Percentiles rank a stretch among this genome's conserved stretches.
Conservation (phyloP, 2,113 vertebrate genomes). For the Bungarus multicinctus region DNA sequence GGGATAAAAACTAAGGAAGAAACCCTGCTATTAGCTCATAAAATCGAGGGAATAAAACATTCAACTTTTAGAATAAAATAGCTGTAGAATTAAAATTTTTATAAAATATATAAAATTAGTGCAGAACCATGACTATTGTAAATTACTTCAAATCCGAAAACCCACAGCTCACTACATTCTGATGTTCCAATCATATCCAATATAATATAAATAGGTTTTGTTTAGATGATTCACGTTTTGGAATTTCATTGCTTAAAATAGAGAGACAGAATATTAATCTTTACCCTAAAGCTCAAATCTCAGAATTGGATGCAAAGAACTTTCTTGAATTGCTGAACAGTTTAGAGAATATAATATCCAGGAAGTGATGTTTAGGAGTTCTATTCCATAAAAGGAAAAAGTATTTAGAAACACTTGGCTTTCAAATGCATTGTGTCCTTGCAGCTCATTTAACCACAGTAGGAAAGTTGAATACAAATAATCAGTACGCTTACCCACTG, state of each 20-base stretch:
- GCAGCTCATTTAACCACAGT: constrained; percentile 61
- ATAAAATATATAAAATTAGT: background rate
- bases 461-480: constrained; percentile 38
- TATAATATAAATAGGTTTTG: constrained; percentile 27
- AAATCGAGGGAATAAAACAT: background rate
- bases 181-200: constrained; percentile 51
- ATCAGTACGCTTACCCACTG: constrained; percentile 59
- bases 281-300: constrained; percentile 59
- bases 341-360: constrained; percentile 70
- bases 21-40: background rate
- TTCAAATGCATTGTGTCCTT: constrained; percentile 49
- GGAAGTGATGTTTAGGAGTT: constrained; percentile 69
- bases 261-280: constrained; percentile 56
- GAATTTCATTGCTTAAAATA: constrained; percentile 74
- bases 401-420: constrained; percentile 68
- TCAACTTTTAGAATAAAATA: constrained; percentile 18
- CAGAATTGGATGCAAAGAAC: constrained; percentile 61
- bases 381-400: constrained; percentile 79
- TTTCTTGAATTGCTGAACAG: constrained; percentile 61
- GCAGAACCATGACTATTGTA: background rate
- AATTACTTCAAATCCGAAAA: background rate
- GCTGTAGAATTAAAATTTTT: background rate
- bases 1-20: background rate
- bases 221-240: constrained; percentile 62
- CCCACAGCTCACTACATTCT: background rate